phyloP scores from a whole-genome alignment of 2,888 invertebrate species.

The Harpalus rubripes region DNA sequence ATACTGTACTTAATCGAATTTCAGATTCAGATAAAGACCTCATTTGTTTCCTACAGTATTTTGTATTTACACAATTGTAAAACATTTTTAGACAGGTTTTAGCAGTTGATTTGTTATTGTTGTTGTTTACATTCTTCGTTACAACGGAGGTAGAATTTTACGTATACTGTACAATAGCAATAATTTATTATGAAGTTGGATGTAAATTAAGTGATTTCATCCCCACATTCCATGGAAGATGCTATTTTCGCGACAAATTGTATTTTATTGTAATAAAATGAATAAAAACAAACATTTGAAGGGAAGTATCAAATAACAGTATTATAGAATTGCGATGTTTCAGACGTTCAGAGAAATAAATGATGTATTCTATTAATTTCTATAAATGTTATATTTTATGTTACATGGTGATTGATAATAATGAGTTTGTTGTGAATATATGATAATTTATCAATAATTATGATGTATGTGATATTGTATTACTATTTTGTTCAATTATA shows the following conservation, averaged over 20 bases:
- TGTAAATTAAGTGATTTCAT: conserved; percentile 57
- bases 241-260: conserved; percentile 43
- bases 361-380: neutral
- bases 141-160: conserved; percentile 37
- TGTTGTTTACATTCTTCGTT: conserved; percentile 43
- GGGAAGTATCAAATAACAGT: conserved; percentile 39
- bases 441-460: neutral
- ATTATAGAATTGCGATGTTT: conserved; percentile 15
- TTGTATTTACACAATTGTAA: conserved; percentile 49
- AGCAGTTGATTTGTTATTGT: conserved; percentile 49
- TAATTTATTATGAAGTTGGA: conserved; percentile 62
- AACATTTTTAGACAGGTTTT: conserved; percentile 51
- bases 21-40: too few species aligned
- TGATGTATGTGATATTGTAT: neutral
- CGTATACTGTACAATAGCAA: conserved; percentile 61
- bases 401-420: neutral
- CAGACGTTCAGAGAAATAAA: neutral
- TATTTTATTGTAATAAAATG: conserved; percentile 56
- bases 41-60: conserved; percentile 28
- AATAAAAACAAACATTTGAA: conserved; percentile 10
- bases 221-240: conserved; percentile 41
- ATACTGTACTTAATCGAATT: too few species aligned
- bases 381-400: neutral
- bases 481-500: neutral
- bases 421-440: neutral